These are phyloP conservation scores for Rhogogaster chlorosoma DNA, from an alignment of 2,888 invertebrate species.

Conservation along the genomic window DNA sequence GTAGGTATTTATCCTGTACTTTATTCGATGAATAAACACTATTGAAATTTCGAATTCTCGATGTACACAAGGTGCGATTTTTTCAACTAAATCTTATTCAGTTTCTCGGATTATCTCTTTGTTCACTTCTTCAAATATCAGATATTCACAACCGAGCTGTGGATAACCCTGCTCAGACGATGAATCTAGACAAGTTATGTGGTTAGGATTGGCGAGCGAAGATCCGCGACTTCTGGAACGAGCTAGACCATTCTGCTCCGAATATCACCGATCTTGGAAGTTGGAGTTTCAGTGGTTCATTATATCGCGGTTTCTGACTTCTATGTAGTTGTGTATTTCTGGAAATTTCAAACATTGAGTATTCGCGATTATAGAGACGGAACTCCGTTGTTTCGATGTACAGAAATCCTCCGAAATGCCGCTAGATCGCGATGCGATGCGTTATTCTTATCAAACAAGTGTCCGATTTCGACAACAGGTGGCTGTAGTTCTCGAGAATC, in stretches of 20 bases:
- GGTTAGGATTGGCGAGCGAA: background rate
- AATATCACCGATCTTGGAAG: background rate
- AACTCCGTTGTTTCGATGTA: background rate
- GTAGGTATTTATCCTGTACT: background rate
- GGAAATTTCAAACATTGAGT: constrained; percentile 5
- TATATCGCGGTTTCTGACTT: background rate
- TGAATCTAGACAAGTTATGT: background rate
- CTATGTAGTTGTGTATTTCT: constrained; percentile 22
- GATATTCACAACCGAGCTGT: background rate
- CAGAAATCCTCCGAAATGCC: background rate
- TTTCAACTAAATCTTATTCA: background rate
- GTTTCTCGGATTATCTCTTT: background rate
- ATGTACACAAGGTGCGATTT: background rate
- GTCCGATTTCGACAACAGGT: background rate
- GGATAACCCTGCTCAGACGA: background rate
- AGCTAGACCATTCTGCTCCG: constrained; percentile 12
- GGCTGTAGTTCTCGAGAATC: background rate
- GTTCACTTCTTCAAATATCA: background rate
- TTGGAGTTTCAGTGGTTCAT: background rate
- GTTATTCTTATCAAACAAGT: background rate
- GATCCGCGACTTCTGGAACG: constrained; percentile 6
- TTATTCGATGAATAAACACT: background rate
- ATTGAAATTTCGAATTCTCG: background rate
- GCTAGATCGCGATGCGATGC: background rate
- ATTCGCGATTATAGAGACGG: background rate